A percentile compares a stretch with the other conserved stretches of the same genome.
phyloP scores from a whole-genome alignment of 2,113 vertebrate species.

The Amia ocellicauda region DNA sequence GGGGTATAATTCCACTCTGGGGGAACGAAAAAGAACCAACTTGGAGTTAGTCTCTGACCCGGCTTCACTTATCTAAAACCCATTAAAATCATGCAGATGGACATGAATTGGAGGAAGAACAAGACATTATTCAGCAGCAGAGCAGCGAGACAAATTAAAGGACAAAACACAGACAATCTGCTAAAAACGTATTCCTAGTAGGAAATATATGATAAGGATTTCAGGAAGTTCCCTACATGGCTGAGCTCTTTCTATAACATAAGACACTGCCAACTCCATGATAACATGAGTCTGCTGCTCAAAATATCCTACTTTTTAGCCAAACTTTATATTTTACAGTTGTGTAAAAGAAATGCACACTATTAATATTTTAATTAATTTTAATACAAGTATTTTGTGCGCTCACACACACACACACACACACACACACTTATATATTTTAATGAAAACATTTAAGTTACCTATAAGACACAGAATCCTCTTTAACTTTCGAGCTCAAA shows the following conservation, averaged over 20 bases:
- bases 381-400: no score
- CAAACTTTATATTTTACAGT: not conserved
- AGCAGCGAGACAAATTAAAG: constrained; percentile 12
- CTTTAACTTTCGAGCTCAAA: no score
- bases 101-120: constrained; percentile 6
- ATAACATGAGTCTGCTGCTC: not conserved
- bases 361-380: no score
- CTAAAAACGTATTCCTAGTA: constrained; percentile 13
- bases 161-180: constrained; percentile 13
- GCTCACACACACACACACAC: no score
- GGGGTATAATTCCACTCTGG: not conserved
- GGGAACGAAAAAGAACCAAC: not conserved
- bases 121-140: not conserved
- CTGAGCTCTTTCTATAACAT: not conserved
- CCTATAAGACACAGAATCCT: no score
- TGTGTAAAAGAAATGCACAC: not conserved
- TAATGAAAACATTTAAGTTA: no score
- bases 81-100: constrained; percentile 17
- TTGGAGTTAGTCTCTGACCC: not conserved
- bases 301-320: constrained; percentile 1
- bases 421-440: no score
- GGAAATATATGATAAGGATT: not conserved
- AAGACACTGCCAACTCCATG: not conserved
- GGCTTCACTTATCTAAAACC: constrained; percentile 14
- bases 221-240: no score